phyloP scores from a whole-genome alignment of 2,888 invertebrate genomes.

The Pyrocoelia pectoralis region DNA sequence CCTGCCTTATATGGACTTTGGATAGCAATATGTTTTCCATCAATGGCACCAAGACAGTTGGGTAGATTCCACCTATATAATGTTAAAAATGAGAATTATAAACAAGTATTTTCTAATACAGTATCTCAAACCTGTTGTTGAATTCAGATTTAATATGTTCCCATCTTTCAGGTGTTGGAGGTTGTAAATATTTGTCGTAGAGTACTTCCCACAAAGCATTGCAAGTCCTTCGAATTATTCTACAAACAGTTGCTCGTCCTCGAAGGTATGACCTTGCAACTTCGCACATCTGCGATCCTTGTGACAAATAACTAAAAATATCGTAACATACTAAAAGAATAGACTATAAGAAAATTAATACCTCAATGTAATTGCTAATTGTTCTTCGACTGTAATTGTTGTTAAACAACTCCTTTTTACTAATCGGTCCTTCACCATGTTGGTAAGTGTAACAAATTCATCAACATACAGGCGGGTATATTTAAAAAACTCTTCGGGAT shows the following conservation, averaged over 20 bases:
- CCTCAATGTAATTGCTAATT: neutral
- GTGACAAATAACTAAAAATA: too few species aligned
- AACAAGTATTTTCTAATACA: neutral
- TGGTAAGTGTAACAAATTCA: too few species aligned
- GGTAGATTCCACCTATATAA: conserved; percentile 30
- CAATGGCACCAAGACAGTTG: conserved; percentile 23
- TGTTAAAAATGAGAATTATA: too few species aligned
- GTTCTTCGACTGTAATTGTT: neutral
- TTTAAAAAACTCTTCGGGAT: too few species aligned
- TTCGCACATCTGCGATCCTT: too few species aligned
- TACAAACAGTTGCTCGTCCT: conserved; percentile 7
- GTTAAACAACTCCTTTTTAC: too few species aligned
- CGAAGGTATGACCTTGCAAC: neutral
- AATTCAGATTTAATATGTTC: neutral
- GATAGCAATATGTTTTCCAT: conserved; percentile 17
- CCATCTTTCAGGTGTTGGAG: neutral
- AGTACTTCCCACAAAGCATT: neutral
- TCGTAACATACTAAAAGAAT: too few species aligned
- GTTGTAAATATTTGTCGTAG: neutral
- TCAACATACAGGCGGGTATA: too few species aligned
- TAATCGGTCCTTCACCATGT: too few species aligned
- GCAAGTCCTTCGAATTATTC: neutral
- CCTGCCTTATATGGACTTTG: conserved; percentile 17
- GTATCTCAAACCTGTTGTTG: neutral
- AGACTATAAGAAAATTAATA: too few species aligned